Evolutionary conservation across 2,888 invertebrate species (phyloP), one percentile per base, ranked within the genome.

Genomic region (Drosophila histrio): DNA sequence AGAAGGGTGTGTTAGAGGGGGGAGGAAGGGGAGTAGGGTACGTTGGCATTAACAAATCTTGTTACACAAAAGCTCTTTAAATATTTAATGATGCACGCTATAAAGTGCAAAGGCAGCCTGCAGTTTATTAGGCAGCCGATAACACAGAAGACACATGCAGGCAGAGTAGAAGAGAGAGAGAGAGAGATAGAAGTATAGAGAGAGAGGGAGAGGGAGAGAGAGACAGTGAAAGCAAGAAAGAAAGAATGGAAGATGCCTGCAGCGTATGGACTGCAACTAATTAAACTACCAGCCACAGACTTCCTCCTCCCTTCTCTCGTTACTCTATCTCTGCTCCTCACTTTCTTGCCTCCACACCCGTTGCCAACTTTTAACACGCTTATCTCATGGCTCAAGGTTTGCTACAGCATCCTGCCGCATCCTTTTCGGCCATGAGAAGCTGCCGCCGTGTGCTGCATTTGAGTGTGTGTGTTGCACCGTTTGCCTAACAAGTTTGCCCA

Each of bases 41-140:
- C 15, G 13, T 2, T 13, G 26, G 68, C 68, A 78, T 78, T 78
- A 80, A 78, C 83, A 82, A 85, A 83, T 85, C 80, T 70, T 78
- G 85, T 79, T 72, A 74, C 71, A 80, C 78, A 83, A 83, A 53
- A 82, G 73, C 80, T 76, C 69, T 82, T 85, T 85, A 85, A 83
- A 85, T 83, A 83, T 85, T 83, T 85, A 79, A 83, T 84, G 80
- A 76, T 73, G 81, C 65, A 58, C 46, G 60, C 66, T 77, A 77
- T 79, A 79, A 79, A 82, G 67, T 79, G 83, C 66, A 73, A 73
- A 70, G 69, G 43, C 64, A 46, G 74, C 39, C 50, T 60, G 64
- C 69, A 80, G 78, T 80, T 83, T 84, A 84, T 83, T 80, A 75
- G 80, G 63, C 53, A 61, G 59, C 50, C 75, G 72, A 73, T 73